phyloP scores from a whole-genome alignment of 2,113 vertebrate genomes.

The Choloepus hoffmanni region DNA sequence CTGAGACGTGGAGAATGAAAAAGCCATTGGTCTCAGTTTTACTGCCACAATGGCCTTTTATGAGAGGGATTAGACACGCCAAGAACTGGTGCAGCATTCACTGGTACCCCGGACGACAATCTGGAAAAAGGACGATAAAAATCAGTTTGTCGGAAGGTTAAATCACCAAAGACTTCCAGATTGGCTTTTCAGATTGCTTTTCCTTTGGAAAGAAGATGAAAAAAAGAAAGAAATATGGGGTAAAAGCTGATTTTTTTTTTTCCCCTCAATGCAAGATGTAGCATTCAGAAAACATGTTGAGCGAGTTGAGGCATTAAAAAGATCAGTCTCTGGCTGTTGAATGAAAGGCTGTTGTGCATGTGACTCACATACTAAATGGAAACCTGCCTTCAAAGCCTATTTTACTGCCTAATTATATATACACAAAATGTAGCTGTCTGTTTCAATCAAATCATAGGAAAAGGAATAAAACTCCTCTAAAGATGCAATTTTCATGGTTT shows the following conservation, averaged over 20 bases:
- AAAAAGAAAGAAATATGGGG: conserved; percentile 80
- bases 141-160: conserved; percentile 87
- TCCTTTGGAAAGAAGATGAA: conserved; percentile 79
- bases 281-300: conserved; percentile 90
- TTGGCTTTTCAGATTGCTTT: conserved; percentile 86
- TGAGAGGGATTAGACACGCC: conserved; percentile 88
- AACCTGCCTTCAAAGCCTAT: conserved; percentile 91
- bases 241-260: conserved; percentile 66
- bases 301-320: conserved; percentile 89
- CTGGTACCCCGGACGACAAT: conserved; percentile 79
- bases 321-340: conserved; percentile 90
- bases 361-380: conserved; percentile 92
- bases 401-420: conserved; percentile 93
- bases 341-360: conserved; percentile 89
- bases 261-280: conserved; percentile 80
- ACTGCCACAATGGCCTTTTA: conserved; percentile 88
- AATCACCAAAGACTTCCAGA: conserved; percentile 85
- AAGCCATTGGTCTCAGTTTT: conserved; percentile 89
- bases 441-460: conserved; percentile 91
- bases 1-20: conserved; percentile 86
- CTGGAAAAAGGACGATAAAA: conserved; percentile 86
- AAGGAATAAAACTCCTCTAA: conserved; percentile 90
- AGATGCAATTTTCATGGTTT: conserved; percentile 90
- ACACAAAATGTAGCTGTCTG: conserved; percentile 93
- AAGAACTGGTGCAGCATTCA: conserved; percentile 85